Evolutionary conservation across 2,113 vertebrate species (phyloP).

Genomic region (Silurus meridionalis): DNA sequence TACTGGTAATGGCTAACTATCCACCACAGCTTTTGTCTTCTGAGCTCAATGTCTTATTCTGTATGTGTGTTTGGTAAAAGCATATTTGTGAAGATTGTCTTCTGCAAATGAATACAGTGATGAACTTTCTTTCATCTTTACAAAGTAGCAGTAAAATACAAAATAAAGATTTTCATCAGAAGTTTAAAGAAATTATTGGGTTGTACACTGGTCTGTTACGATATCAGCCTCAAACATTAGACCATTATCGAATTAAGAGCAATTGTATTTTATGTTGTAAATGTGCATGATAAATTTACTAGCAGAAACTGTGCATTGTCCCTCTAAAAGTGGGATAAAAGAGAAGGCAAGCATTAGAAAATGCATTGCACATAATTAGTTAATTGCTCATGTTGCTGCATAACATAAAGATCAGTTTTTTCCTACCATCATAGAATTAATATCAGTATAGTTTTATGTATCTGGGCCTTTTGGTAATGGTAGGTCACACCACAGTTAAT

Average conservation of each 20-base stretch:
- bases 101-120: conserved; percentile 75
- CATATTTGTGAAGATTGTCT: conserved; percentile 68
- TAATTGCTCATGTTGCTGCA: not conserved
- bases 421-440: not conserved
- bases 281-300: not conserved
- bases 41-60: conserved; percentile 69
- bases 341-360: not conserved
- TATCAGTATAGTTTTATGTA: not conserved
- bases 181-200: not conserved
- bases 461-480: not conserved
- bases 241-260: not conserved
- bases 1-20: conserved; percentile 69
- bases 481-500: not conserved
- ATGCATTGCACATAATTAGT: not conserved
- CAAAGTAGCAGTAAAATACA: not conserved
- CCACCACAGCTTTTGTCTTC: conserved; percentile 70
- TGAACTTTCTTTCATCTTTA: conserved; percentile 76
- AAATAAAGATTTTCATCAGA: not conserved
- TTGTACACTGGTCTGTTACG: not conserved
- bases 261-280: not conserved
- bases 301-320: not conserved
- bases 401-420: not conserved
- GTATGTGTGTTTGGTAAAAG: conserved; percentile 69
- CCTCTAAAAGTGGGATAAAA: not conserved
- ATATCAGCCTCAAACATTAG: not conserved